Base-by-base conservation (phyloP, 2,888 invertebrate species). In the Tetheella fluctuosa region DNA sequence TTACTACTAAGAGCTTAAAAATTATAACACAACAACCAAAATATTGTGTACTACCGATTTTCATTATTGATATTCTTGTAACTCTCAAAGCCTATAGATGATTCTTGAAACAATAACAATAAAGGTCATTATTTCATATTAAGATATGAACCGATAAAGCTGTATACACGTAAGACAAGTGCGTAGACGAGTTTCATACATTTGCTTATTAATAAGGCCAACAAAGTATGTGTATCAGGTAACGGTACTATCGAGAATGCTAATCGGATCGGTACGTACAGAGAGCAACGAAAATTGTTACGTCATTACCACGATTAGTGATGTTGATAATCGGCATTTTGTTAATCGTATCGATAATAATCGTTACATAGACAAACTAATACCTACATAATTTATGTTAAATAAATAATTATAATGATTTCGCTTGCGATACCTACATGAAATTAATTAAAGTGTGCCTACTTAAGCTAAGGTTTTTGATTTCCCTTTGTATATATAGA, bases 161-260 rank as follows among this genome's bases (percentile, higher is more conserved):
- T 48, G 58, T 52, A 42, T 48, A 30, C 30, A 34, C 12, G 55
- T 37, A 55, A 55, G 34, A 34, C 71, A 67, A 73, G 71, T 77
- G 72, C 75, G 66, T 68, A 71, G 74, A 76, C 79, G 65, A 85
- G 85, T 83, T 86, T 81, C 86, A 83, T 84, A 88, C 85, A 88
- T 88, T 88, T 84, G 81, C 85, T 84, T 88, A 88, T 88, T 88
- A 89, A 87, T 85, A 88, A 86, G 81, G 81, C 87, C 86, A 88
- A 86, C 86, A 87, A 87, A 84, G 82, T 88, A 88, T 85, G 84
- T 79, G 83, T 87, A 89, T 84, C 86, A 76, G 73, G 61, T 88
- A 86, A 85, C 86, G 84, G 86, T 83, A 81, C 59, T 68, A 63
- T 69, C 82, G 68, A 75, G 80, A 84, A 85, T 84, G 84, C 81